phyloP scores from a whole-genome alignment of 1,140 invertebrate species.

The Dendrolimus kikuchii region DNA sequence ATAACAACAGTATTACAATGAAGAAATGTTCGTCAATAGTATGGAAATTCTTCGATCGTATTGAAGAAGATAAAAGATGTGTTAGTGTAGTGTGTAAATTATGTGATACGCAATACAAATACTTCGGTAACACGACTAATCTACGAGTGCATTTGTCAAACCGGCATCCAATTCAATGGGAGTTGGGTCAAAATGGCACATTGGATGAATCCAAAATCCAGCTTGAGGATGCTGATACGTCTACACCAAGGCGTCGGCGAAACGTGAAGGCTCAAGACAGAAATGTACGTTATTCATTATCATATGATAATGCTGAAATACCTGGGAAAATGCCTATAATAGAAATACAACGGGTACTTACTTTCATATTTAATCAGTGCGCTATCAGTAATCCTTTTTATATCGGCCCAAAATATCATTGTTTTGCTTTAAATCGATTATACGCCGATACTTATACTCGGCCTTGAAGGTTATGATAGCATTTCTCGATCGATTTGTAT shows the following conservation, averaged over 20 bases:
- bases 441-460: too few relatives aligned
- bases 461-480: too few relatives aligned
- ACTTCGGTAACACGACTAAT: conserved; percentile 63
- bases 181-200: conserved; percentile 49
- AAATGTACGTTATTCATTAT: conserved; percentile 61
- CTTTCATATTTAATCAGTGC: conserved; percentile 1
- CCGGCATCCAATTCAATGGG: conserved; percentile 64
- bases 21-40: conserved; percentile 60
- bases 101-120: conserved; percentile 60
- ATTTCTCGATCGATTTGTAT: too few relatives aligned
- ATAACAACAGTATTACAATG: conserved; percentile 43
- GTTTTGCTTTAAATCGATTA: too few relatives aligned
- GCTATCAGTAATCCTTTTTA: background rate
- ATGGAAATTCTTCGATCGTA: conserved; percentile 61
- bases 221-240: conserved; percentile 37
- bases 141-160: conserved; percentile 51
- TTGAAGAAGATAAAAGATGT: conserved; percentile 53
- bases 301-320: conserved; percentile 47
- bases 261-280: conserved; percentile 40
- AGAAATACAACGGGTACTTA: conserved; percentile 57
- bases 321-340: conserved; percentile 44
- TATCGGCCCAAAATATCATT: too few relatives aligned
- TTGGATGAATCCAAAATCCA: conserved; percentile 38
- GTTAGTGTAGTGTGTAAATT: conserved; percentile 60
- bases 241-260: conserved; percentile 26